Percentiles rank a stretch among this genome's conserved stretches.
Conservation (phyloP, 2,113 vertebrate genomes). For the Chloroceryle aenea region DNA sequence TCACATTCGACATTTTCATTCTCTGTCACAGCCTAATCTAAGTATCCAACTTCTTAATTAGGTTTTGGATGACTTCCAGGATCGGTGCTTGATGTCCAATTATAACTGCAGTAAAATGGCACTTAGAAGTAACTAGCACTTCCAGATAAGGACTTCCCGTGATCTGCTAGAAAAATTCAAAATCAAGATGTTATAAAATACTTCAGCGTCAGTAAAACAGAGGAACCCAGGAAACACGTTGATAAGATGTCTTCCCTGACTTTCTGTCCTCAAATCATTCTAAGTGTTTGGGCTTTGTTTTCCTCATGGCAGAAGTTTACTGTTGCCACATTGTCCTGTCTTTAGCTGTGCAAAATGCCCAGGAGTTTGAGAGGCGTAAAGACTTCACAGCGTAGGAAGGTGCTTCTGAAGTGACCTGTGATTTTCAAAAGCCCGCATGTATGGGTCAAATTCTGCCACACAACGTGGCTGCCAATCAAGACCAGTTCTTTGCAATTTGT, state of each 20-base stretch:
- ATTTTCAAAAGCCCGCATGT: background rate
- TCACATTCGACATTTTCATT: conserved; percentile 20
- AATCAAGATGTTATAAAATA: conserved; percentile 29
- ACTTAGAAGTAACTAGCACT: conserved; percentile 67
- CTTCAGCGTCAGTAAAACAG: background rate
- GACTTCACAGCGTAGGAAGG: background rate
- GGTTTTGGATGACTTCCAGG: conserved; percentile 77
- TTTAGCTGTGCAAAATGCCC: background rate
- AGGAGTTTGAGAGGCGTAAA: background rate
- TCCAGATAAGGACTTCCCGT: conserved; percentile 51
- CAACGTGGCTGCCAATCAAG: background rate
- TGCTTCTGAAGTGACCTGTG: background rate
- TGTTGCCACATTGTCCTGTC: background rate
- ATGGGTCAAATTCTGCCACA: background rate
- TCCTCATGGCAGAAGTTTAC: background rate
- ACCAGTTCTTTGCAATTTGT: background rate
- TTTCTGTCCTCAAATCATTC: background rate
- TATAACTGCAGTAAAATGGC: conserved; percentile 69
- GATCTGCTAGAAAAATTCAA: conserved; percentile 21
- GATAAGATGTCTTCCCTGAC: background rate
- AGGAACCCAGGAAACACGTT: background rate
- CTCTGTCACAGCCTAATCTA: conserved; percentile 56
- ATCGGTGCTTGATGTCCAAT: conserved; percentile 58
- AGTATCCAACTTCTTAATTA: conserved; percentile 72
- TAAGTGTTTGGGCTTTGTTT: background rate